Percentiles rank a stretch among this genome's conserved stretches.
Conservation (phyloP, 2,888 invertebrate genomes). For the Minunthozetes semirufus region DNA sequence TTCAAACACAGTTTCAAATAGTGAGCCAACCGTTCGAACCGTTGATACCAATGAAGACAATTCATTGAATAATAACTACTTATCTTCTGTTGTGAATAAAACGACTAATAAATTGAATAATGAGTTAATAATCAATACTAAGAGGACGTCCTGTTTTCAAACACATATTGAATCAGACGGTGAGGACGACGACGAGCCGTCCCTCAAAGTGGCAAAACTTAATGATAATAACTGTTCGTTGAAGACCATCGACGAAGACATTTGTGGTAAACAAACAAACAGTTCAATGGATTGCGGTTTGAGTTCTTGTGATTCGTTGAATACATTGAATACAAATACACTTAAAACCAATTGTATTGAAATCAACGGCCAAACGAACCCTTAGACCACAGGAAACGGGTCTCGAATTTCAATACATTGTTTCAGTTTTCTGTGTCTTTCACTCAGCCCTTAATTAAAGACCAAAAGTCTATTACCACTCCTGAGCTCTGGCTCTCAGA, state of each 20-base stretch:
- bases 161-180: not conserved
- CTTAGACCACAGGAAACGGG: not conserved
- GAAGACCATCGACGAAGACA: not conserved
- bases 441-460: no score
- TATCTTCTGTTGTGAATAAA: constrained; percentile 10
- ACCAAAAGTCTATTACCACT: no score
- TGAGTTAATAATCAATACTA: not conserved
- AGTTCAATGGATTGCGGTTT: not conserved
- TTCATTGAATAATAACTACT: not conserved
- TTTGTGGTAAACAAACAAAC: not conserved
- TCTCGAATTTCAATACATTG: no score
- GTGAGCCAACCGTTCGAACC: constrained; percentile 11
- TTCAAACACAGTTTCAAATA: not conserved
- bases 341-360: constrained; percentile 12
- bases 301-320: constrained; percentile 11
- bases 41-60: not conserved
- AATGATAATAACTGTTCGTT: not conserved
- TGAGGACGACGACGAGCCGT: not conserved
- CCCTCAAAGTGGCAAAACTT: constrained; percentile 16
- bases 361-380: constrained; percentile 14
- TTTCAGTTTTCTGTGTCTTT: no score
- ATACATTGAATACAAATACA: not conserved
- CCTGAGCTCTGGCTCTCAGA: no score
- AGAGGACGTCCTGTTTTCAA: constrained; percentile 18
- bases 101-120: constrained; percentile 15